Base-by-base conservation (phyloP, 2,113 vertebrate genomes). In the Cygnus buccinator region DNA sequence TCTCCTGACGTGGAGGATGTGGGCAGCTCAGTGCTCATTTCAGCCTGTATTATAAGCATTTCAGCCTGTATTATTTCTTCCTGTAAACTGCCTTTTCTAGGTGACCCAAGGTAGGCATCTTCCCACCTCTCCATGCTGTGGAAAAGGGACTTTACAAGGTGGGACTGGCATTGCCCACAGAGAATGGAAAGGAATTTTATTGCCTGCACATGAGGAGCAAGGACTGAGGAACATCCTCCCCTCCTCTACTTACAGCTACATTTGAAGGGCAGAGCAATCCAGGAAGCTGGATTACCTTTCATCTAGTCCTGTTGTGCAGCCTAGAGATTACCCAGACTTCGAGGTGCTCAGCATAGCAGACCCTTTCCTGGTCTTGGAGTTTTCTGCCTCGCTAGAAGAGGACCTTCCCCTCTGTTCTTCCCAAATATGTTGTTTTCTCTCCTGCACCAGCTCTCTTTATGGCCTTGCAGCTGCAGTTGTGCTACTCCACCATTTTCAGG, bases 111-210 rank as follows among this genome's bases (percentile, higher is more conserved):
- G 17, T 35, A 78, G 46, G 33, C 8, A 3, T 44, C 41, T 62
- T 13, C 0, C 22, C 39, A 9, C 31, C 12, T n/a, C 54, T 58
- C 23, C 0, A 0, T 20, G 25, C 6, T 48, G 22, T 43, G 39
- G n/a, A 68, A 52, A 74, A 46, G 28, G 19, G 41, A 50, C 35
- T 41, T 48, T 13, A 16, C 2, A 16, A n/a, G 5, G 3, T 61
- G 22, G 25, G 7, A 2, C 3, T 74, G 72, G 7, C 28, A 55
- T 19, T 41, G 67, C 22, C 41, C 37, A 39, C 25, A 66, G 62
- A 39, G 48, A 54, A 8, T 7, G 12, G 25, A 68, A 57, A 26
- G 4, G 18, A 52, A 20, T 75, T 91, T 70, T 85, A 12, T 19
- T 68, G 41, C 15, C 54, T 22, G 23, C 25, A 12, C 5, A 29